A percentile compares a stretch with the other conserved stretches of the same genome.
Evolutionary conservation across 2,888 invertebrate genomes (phyloP).

Genomic region (Dicycla oo): DNA sequence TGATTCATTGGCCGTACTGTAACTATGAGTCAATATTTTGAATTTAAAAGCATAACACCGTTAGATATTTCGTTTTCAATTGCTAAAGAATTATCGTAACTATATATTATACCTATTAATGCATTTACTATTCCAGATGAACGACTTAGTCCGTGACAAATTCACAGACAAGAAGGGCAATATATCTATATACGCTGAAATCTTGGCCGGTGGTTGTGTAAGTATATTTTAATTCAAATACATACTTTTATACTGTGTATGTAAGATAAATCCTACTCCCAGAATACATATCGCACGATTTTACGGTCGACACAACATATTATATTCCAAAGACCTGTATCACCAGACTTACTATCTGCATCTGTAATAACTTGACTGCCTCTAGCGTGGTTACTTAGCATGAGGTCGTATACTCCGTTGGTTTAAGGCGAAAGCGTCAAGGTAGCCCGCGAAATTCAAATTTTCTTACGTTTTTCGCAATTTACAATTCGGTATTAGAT

Average conservation of each 20-base stretch:
- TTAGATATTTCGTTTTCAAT: background rate
- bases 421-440: too few relatives aligned
- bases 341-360: background rate
- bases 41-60: background rate
- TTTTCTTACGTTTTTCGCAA: too few relatives aligned
- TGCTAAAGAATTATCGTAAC: background rate
- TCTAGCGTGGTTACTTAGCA: background rate
- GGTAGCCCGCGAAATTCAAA: too few relatives aligned
- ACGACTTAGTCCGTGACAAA: slow-evolving; percentile 99
- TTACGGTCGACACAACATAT: background rate
- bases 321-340: background rate
- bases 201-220: slow-evolving; percentile 97
- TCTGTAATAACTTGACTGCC: background rate
- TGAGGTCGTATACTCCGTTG: too few relatives aligned
- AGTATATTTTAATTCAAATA: slow-evolving; percentile 83
- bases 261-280: background rate
- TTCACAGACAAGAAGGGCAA: slow-evolving; percentile 96
- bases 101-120: too few relatives aligned
- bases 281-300: background rate
- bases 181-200: slow-evolving; percentile 95
- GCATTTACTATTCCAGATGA: slow-evolving; percentile 90
- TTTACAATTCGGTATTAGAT: too few relatives aligned
- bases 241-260: background rate
- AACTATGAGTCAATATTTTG: background rate
- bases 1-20: too few relatives aligned